Conservation (phyloP, 2,113 vertebrate genomes). For the Syngnathoides biaculeatus region DNA sequence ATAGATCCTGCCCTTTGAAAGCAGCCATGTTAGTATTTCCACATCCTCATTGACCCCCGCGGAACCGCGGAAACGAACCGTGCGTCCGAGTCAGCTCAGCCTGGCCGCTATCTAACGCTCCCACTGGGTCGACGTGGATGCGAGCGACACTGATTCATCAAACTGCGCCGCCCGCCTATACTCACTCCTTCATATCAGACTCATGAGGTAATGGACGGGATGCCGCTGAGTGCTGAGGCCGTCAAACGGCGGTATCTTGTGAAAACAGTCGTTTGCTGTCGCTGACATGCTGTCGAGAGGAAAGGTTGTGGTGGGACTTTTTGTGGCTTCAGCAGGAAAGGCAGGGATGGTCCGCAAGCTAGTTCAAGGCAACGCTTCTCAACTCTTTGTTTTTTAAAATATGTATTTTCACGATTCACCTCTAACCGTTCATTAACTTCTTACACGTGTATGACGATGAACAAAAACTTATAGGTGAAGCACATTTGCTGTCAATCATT, state of each 20-base stretch:
- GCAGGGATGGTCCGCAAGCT: background rate
- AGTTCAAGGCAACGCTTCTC: slow-evolving; percentile 2
- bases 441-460: too few species aligned
- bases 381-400: background rate
- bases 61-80: slow-evolving; percentile 22
- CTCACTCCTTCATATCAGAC: slow-evolving; percentile 40
- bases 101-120: slow-evolving; percentile 51
- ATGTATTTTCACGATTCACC: too few species aligned
- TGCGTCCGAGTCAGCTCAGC: slow-evolving; percentile 31
- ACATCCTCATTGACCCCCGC: slow-evolving; percentile 14
- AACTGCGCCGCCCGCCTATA: slow-evolving; percentile 28
- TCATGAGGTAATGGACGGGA: slow-evolving; percentile 49
- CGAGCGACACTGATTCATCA: slow-evolving; percentile 56
- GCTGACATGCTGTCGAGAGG: slow-evolving; percentile 13
- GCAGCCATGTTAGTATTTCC: slow-evolving; percentile 19
- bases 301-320: background rate
- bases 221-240: slow-evolving; percentile 54
- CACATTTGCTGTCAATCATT: too few species aligned
- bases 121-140: slow-evolving; percentile 59
- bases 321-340: slow-evolving; percentile 17
- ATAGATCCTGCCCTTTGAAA: slow-evolving; percentile 1
- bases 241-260: slow-evolving; percentile 34
- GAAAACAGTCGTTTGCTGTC: slow-evolving; percentile 41
- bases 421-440: too few species aligned
- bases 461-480: too few species aligned